Evolutionary conservation across 1,140 invertebrate species (phyloP).

Genomic region (Papilio machaon): DNA sequence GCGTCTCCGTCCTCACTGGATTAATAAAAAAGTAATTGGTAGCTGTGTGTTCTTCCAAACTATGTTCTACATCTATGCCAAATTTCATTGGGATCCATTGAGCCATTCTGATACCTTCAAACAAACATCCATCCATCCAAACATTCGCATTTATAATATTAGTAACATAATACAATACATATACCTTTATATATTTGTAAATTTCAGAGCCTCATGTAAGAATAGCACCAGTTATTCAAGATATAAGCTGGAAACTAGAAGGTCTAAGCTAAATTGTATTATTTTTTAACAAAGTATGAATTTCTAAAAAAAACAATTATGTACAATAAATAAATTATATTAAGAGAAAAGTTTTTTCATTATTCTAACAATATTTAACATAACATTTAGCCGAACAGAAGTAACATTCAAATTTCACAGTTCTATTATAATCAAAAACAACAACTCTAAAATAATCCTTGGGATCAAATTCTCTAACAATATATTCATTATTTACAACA

Average conservation of each 20-base stretch:
- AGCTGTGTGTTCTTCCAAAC: too few relatives aligned
- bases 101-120: too few relatives aligned
- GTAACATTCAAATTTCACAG: conserved; percentile 83
- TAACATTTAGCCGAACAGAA: conserved; percentile 84
- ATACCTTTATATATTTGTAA: conserved; percentile 41
- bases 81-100: too few relatives aligned
- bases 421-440: conserved; percentile 71
- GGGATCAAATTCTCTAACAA: conserved; percentile 68
- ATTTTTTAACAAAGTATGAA: conserved; percentile 34
- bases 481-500: conserved; percentile 80
- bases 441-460: conserved; percentile 72
- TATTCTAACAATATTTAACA: conserved; percentile 44
- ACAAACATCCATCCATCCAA: too few relatives aligned
- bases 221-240: conserved; percentile 74
- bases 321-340: conserved; percentile 27
- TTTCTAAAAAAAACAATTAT: conserved; percentile 1
- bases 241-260: conserved; percentile 75
- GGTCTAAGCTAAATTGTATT: conserved; percentile 52
- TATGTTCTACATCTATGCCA: too few relatives aligned
- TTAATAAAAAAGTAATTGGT: too few relatives aligned
- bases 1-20: too few relatives aligned
- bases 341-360: conserved; percentile 25
- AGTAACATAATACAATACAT: not conserved
- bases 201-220: conserved; percentile 77
- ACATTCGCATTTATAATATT: too few relatives aligned